phyloP scores from a whole-genome alignment of 2,113 vertebrate genomes.

The Loxodonta africana region DNA sequence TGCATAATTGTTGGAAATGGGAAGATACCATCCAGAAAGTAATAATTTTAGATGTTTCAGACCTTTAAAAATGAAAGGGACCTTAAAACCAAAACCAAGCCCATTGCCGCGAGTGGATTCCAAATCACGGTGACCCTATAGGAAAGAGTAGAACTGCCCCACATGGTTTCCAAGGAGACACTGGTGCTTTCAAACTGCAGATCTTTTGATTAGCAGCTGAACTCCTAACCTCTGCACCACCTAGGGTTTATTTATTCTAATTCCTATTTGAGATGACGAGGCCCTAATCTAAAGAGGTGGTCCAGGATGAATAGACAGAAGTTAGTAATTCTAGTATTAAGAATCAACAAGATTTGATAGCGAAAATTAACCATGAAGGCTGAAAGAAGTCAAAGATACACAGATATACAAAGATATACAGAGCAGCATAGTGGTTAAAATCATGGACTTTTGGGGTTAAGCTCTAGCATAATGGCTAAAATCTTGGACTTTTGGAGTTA shows the following conservation, averaged over 20 bases:
- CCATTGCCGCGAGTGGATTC: no score
- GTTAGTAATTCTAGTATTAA: conserved; percentile 17
- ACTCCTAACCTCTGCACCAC: no score
- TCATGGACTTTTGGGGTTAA: neutral
- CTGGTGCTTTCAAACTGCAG: no score
- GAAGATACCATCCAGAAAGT: neutral
- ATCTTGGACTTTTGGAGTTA: neutral
- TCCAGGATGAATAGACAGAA: neutral
- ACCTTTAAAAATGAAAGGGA: conserved; percentile 2
- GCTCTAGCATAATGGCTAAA: neutral
- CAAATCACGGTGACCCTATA: no score
- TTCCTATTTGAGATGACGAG: neutral
- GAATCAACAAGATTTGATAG: neutral
- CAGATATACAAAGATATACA: neutral
- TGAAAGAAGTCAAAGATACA: neutral
- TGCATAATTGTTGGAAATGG: neutral
- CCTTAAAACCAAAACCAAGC: neutral
- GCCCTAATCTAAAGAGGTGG: neutral
- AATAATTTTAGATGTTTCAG: neutral
- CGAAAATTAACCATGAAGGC: neutral
- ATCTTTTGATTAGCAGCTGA: no score
- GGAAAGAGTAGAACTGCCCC: no score
- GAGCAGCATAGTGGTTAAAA: neutral
- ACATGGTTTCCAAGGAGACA: no score
- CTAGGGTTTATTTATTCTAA: neutral